Conservation (phyloP, 2,888 invertebrate genomes). For the Leptarthrus brevirostris region DNA sequence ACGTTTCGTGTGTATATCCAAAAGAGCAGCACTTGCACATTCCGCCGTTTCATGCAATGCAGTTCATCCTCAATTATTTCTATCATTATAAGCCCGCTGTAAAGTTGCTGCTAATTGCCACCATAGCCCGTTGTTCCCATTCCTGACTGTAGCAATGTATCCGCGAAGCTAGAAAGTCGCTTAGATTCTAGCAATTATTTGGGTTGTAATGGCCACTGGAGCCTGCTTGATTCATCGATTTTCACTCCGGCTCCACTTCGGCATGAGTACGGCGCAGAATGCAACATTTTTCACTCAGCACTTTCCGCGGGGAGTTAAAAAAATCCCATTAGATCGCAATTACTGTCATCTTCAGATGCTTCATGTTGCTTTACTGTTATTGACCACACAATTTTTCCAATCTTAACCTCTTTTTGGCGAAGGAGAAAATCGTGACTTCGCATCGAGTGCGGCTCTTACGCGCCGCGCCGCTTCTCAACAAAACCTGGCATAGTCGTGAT, state of each 20-base stretch:
- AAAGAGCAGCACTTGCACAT: too few relatives aligned
- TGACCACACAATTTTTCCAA: constrained; percentile 7
- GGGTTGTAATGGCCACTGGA: constrained; percentile 11
- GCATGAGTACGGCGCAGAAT: not conserved
- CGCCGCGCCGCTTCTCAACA: not conserved
- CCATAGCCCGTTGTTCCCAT: not conserved
- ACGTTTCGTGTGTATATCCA: too few relatives aligned
- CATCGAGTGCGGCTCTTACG: not conserved
- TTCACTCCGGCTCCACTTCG: not conserved
- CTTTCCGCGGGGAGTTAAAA: not conserved
- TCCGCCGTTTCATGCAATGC: too few relatives aligned
- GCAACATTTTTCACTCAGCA: constrained; percentile 2
- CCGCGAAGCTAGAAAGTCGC: constrained; percentile 13
- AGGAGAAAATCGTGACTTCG: constrained; percentile 33
- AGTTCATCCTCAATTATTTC: too few relatives aligned
- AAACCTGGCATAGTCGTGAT: not conserved
- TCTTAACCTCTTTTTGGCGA: constrained; percentile 2
- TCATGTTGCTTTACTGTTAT: constrained; percentile 22
- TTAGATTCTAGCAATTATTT: constrained; percentile 19
- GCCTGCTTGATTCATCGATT: not conserved
- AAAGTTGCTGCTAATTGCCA: constrained; percentile 5
- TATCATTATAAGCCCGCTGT: not conserved
- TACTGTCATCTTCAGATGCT: constrained; percentile 17
- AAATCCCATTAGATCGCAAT: constrained; percentile 25
- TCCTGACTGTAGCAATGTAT: not conserved